These are phyloP conservation scores for Cyanoramphus novaezelandiae DNA, from an alignment of 2,113 vertebrate genomes.

Conservation along the genomic window DNA sequence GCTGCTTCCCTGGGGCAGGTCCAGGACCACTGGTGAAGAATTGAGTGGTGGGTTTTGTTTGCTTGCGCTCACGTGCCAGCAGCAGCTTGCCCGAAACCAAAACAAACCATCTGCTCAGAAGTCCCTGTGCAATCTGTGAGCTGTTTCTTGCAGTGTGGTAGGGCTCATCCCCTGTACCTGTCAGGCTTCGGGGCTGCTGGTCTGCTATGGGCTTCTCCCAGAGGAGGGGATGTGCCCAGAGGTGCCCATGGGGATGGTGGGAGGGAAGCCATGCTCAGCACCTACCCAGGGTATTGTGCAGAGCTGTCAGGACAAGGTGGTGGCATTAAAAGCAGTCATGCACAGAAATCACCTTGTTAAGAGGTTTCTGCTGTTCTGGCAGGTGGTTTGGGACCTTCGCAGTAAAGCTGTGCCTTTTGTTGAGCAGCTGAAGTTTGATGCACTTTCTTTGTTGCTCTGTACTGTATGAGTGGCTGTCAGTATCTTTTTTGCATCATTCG, in stretches of 20 bases:
- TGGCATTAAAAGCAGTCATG: not conserved
- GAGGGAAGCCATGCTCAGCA: not conserved
- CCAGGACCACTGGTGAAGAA: slow-evolving; percentile 27
- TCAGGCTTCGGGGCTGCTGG: not conserved
- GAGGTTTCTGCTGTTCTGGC: slow-evolving; percentile 1
- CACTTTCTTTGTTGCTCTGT: not conserved
- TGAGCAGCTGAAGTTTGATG: slow-evolving; percentile 34
- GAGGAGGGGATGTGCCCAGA: slow-evolving; percentile 23
- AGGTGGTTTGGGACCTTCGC: slow-evolving; percentile 10
- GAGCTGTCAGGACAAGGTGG: not conserved
- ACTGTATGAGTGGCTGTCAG: not conserved
- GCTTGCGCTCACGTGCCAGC: not conserved
- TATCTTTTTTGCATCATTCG: slow-evolving; percentile 17
- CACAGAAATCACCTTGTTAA: not conserved
- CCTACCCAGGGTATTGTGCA: not conserved
- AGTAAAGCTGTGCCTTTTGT: not conserved
- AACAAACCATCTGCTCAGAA: not conserved
- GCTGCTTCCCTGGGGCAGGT: not conserved
- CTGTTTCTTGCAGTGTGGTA: not conserved
- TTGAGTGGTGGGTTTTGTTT: not conserved
- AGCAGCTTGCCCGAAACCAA: not conserved
- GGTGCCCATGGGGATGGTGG: not conserved
- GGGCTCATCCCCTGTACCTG: not conserved
- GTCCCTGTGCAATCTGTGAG: not conserved
- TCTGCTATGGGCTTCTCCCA: not conserved